A percentile compares a stretch with the other conserved stretches of the same genome.
Evolutionary conservation across 2,888 invertebrate species (phyloP).

Genomic region (Dasysyrphus tricinctus): DNA sequence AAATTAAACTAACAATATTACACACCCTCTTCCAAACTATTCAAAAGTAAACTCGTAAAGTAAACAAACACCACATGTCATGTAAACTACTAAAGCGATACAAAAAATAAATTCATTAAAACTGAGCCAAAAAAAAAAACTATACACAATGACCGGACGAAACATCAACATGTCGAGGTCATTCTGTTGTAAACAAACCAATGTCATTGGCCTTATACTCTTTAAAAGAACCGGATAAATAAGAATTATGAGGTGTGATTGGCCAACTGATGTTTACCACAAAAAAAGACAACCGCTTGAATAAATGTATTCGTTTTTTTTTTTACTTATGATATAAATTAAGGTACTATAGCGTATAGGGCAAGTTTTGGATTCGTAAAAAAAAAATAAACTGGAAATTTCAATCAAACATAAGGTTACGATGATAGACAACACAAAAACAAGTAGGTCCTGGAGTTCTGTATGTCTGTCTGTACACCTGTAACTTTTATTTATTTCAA

Average conservation of each 20-base stretch:
- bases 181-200: conserved; percentile 34
- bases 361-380: too few species aligned
- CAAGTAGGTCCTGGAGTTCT: too few species aligned
- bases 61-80: conserved; percentile 2
- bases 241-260: neutral
- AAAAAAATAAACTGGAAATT: too few species aligned
- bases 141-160: neutral
- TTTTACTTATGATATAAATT: neutral
- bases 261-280: neutral
- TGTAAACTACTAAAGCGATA: neutral
- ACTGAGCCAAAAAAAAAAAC: neutral
- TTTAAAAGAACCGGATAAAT: neutral
- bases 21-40: too few species aligned
- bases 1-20: neutral
- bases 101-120: neutral
- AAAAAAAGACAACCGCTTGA: neutral
- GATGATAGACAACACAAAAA: too few species aligned
- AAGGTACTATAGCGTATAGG: too few species aligned
- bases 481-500: too few species aligned
- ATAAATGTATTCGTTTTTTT: neutral
- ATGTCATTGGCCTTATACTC: conserved; percentile 24
- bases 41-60: too few species aligned
- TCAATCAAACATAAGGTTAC: too few species aligned
- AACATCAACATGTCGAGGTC: neutral
- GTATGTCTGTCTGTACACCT: too few species aligned